Conservation (phyloP, 2,888 invertebrate species). For the Ormia ochracea region DNA sequence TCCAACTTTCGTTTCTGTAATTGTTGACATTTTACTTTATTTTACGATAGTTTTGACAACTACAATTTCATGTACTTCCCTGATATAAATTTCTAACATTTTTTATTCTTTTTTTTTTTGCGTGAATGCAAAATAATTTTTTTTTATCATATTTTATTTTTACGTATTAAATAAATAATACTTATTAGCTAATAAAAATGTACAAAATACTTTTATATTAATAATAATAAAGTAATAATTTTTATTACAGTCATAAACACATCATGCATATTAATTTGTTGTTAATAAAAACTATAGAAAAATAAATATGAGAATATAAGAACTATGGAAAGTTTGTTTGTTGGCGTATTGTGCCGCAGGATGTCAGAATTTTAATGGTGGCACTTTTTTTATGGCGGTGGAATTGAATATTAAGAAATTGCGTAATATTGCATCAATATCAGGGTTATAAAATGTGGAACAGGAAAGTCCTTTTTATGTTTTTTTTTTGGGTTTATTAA, state of each 20-base stretch:
- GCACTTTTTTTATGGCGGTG: neutral
- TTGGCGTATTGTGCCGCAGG: neutral
- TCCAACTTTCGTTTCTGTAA: slow-evolving; percentile 35
- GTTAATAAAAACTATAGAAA: slow-evolving; percentile 14
- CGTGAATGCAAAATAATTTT: slow-evolving; percentile 5
- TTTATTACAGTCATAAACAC: slow-evolving; percentile 61
- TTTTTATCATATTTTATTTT: slow-evolving; percentile 28
- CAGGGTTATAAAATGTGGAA: slow-evolving; percentile 20
- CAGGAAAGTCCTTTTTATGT: neutral
- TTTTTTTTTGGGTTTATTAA: slow-evolving; percentile 3
- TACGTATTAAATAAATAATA: slow-evolving; percentile 43
- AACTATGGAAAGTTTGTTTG: neutral
- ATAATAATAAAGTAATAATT: slow-evolving; percentile 56
- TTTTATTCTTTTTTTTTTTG: neutral
- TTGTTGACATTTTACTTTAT: slow-evolving; percentile 9
- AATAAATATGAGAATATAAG: neutral
- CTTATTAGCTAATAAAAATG: slow-evolving; percentile 56
- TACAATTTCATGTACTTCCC: slow-evolving; percentile 11
- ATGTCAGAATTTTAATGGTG: neutral
- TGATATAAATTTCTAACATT: neutral
- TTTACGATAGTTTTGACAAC: slow-evolving; percentile 42
- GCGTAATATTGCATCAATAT: neutral
- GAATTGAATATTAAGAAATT: neutral
- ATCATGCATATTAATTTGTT: slow-evolving; percentile 57
- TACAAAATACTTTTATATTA: slow-evolving; percentile 30